A percentile compares a stretch with the other conserved stretches of the same genome.
Evolutionary conservation across 2,797 vertebrate species (phyloP).

Genomic region (Dryobates pubescens): DNA sequence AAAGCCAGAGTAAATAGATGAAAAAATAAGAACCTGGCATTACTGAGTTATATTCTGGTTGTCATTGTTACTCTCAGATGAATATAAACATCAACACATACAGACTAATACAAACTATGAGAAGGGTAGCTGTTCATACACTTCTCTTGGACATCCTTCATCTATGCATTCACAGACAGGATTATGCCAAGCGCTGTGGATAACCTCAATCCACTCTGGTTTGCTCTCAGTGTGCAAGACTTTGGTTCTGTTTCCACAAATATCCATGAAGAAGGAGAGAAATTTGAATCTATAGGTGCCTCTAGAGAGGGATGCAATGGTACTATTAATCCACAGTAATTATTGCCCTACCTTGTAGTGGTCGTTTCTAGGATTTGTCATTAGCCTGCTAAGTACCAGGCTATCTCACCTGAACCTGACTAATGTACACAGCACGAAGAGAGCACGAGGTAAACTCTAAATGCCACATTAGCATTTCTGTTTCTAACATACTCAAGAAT

Average conservation of each 20-base stretch:
- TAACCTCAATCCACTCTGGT: not conserved
- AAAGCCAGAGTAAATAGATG: not conserved
- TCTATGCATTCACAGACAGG: not conserved
- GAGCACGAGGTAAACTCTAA: not conserved
- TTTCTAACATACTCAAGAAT: not conserved
- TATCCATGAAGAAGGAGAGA: not conserved
- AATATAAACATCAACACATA: not conserved
- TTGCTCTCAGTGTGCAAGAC: not conserved
- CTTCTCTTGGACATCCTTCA: not conserved
- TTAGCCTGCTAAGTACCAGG: not conserved
- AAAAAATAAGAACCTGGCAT: not conserved
- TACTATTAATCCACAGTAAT: not conserved
- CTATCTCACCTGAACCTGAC: not conserved
- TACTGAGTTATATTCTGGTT: not conserved
- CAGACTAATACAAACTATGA: not conserved
- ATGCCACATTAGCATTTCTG: not conserved
- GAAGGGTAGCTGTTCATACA: not conserved
- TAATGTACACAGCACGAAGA: not conserved
- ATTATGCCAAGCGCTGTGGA: not conserved
- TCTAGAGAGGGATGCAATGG: not conserved
- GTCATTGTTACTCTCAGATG: not conserved
- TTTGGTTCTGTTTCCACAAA: not conserved
- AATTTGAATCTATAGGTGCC: not conserved
- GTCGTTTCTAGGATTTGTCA: not conserved
- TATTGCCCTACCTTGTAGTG: slow-evolving; percentile 1